Conservation (phyloP, 2,888 invertebrate species). For the Polyploca ridens region DNA sequence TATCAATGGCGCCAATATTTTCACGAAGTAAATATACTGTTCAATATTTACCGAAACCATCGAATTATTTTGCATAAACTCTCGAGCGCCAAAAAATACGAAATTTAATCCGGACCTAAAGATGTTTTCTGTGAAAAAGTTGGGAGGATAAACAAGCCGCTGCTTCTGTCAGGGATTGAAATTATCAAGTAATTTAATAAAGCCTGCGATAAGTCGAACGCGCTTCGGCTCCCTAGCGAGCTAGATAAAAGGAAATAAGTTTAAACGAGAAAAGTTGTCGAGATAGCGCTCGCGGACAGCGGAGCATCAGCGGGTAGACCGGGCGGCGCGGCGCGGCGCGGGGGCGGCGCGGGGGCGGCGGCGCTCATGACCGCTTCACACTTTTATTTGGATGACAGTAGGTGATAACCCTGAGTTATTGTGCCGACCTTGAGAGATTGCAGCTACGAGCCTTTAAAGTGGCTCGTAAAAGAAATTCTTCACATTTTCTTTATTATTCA, state of each 20-base stretch:
- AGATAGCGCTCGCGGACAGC: slow-evolving; percentile 48
- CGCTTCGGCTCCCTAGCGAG: slow-evolving; percentile 49
- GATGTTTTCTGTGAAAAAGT: slow-evolving; percentile 33
- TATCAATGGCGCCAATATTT: background rate
- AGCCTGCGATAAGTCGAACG: slow-evolving; percentile 66
- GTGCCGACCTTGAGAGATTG: slow-evolving; percentile 4
- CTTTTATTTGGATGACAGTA: slow-evolving; percentile 26
- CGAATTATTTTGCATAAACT: slow-evolving; percentile 22
- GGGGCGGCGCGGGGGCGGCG: background rate
- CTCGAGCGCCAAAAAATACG: slow-evolving; percentile 20
- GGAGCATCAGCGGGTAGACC: slow-evolving; percentile 16
- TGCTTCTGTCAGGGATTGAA: slow-evolving; percentile 64
- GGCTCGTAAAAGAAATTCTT: background rate
- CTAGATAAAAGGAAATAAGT: slow-evolving; percentile 79
- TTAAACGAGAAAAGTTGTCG: slow-evolving; percentile 79
- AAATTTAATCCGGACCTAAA: slow-evolving; percentile 34
- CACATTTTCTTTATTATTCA: background rate
- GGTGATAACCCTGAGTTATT: slow-evolving; percentile 16
- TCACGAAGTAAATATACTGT: slow-evolving; percentile 5
- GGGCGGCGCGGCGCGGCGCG: background rate
- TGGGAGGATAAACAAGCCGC: slow-evolving; percentile 62
- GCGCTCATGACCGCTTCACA: slow-evolving; percentile 35
- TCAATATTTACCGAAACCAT: slow-evolving; percentile 20
- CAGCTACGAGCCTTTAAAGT: background rate
- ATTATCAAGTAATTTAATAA: slow-evolving; percentile 81